phyloP scores from a whole-genome alignment of 2,888 invertebrate species.

The Heliconius charithonia region DNA sequence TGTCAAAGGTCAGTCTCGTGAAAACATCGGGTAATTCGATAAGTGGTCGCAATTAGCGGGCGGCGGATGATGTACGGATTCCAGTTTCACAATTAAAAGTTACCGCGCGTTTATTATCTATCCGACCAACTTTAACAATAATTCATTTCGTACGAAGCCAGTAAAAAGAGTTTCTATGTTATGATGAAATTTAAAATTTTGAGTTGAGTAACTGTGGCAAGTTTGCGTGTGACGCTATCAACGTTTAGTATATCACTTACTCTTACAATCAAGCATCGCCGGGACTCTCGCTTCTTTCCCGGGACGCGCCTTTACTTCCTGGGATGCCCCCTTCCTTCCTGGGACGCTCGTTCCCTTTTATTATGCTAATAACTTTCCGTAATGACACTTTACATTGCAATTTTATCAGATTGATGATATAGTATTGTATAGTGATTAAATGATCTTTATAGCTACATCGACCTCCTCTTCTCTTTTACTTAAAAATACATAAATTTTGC shows the following conservation, averaged over 20 bases:
- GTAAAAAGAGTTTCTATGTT: conserved; percentile 36
- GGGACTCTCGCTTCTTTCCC: background rate
- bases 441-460: conserved; percentile 2
- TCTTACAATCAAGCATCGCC: conserved; percentile 18
- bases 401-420: conserved; percentile 19
- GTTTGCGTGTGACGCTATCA: conserved; percentile 35
- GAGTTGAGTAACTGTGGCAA: conserved; percentile 34
- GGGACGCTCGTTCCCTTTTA: conserved; percentile 4
- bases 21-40: conserved; percentile 43
- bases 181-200: conserved; percentile 29
- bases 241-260: conserved; percentile 31
- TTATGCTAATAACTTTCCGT: conserved; percentile 22
- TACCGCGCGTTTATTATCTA: conserved; percentile 42
- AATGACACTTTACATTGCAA: conserved; percentile 25
- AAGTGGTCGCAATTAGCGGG: conserved; percentile 43
- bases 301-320: conserved; percentile 7
- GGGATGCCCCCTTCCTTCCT: conserved; percentile 5
- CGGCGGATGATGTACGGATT: conserved; percentile 37
- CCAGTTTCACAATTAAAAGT: conserved; percentile 43
- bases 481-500: background rate
- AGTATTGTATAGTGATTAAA: conserved; percentile 8
- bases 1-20: conserved; percentile 32
- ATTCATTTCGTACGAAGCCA: conserved; percentile 37
- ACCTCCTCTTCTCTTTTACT: background rate
- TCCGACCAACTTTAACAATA: conserved; percentile 40